A percentile compares a stretch with the other conserved stretches of the same genome.
Evolutionary conservation across 2,113 vertebrate genomes (phyloP).

Genomic region (Gorsachius goisagi): DNA sequence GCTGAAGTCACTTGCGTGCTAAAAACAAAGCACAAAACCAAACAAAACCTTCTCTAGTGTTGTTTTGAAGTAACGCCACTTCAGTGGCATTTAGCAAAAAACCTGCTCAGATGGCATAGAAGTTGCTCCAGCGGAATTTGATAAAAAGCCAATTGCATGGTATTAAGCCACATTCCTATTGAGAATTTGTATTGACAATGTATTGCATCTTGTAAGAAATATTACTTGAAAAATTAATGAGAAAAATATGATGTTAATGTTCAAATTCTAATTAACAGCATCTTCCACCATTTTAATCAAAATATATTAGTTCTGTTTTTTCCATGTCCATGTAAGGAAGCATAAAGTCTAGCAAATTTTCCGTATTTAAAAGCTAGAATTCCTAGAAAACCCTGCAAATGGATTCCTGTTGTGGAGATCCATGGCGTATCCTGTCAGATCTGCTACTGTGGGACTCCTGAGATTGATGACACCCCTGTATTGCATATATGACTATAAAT

Average conservation of each 20-base stretch:
- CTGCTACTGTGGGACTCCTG: background rate
- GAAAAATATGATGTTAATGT: background rate
- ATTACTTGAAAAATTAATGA: slow-evolving; percentile 9
- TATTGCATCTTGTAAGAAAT: slow-evolving; percentile 47
- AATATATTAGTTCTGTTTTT: background rate
- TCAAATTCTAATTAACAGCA: background rate
- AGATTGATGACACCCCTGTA: background rate
- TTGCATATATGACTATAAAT: background rate
- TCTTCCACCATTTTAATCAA: background rate
- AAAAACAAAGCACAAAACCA: slow-evolving; percentile 61
- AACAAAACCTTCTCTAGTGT: slow-evolving; percentile 66
- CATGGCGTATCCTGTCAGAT: background rate
- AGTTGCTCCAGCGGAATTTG: slow-evolving; percentile 74
- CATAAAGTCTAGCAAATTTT: background rate
- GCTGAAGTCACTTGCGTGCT: slow-evolving; percentile 20
- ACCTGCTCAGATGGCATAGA: slow-evolving; percentile 74
- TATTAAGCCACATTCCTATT: slow-evolving; percentile 71
- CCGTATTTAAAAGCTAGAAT: background rate
- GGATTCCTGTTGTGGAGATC: background rate
- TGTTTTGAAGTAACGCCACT: slow-evolving; percentile 75
- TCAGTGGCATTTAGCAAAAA: slow-evolving; percentile 74
- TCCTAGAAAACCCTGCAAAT: background rate
- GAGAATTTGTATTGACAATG: slow-evolving; percentile 69
- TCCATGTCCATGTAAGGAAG: background rate
- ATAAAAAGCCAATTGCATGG: slow-evolving; percentile 65